Percentiles rank a stretch among this genome's conserved stretches.
Conservation (phyloP, 1,140 invertebrate species). For the Drosophila fuyamai region DNA sequence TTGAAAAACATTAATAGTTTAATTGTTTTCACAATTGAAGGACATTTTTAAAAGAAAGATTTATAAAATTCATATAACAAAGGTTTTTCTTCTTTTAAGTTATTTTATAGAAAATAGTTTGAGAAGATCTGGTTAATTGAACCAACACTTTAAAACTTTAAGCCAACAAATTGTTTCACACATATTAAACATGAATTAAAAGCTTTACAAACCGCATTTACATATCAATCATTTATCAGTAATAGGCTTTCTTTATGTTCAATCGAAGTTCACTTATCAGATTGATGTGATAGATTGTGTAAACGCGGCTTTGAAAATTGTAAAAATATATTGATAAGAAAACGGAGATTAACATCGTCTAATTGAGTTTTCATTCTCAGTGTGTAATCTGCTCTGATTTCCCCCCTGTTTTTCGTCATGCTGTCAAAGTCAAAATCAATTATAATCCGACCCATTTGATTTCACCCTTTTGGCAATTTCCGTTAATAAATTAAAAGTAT, state of each 20-base stretch:
- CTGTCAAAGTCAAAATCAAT: conserved; percentile 54
- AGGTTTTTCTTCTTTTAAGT: too few relatives aligned
- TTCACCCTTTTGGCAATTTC: conserved; percentile 50
- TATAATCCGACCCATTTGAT: conserved; percentile 37
- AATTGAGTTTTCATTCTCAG: neutral
- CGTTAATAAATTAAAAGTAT: conserved; percentile 46
- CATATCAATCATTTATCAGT: conserved; percentile 22
- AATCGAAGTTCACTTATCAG: conserved; percentile 3
- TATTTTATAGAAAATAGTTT: too few relatives aligned
- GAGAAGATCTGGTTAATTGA: too few relatives aligned
- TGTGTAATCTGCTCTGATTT: neutral
- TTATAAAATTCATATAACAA: too few relatives aligned
- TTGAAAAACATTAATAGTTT: too few relatives aligned
- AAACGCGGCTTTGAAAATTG: neutral
- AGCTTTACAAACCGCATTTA: neutral
- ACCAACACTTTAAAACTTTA: neutral
- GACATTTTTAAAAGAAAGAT: too few relatives aligned
- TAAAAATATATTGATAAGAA: conserved; percentile 12
- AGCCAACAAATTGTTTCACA: neutral
- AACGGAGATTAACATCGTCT: neutral
- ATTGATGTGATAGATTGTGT: conserved; percentile 20
- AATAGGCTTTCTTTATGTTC: conserved; percentile 7
- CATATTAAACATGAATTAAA: neutral
- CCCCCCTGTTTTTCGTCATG: conserved; percentile 15
- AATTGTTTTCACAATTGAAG: too few relatives aligned